Evolutionary conservation across 2,888 invertebrate genomes (phyloP).

Genomic region (Nephrotoma appendiculata): DNA sequence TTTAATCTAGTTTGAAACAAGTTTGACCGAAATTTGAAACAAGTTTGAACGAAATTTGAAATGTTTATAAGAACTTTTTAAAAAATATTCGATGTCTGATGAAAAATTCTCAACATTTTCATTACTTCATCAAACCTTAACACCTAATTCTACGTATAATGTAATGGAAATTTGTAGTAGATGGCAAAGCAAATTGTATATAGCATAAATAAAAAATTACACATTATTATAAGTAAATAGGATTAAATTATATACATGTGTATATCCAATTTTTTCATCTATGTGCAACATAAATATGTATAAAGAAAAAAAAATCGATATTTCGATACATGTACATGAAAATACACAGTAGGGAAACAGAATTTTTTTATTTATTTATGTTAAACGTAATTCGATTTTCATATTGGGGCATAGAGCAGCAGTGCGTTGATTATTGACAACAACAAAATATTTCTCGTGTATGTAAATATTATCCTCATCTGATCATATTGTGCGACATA

Average conservation of each 20-base stretch:
- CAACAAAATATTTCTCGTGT: not conserved
- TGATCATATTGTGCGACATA: not conserved
- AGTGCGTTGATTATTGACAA: not conserved
- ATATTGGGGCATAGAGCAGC: not conserved
- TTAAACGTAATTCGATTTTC: not conserved
- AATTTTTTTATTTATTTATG: not conserved
- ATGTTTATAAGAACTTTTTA: too few relatives aligned
- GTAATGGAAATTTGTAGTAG: not conserved
- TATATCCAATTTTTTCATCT: not conserved
- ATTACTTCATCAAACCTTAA: too few relatives aligned
- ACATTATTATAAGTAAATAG: not conserved
- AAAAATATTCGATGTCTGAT: too few relatives aligned
- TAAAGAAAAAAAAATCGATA: not conserved
- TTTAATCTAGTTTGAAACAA: too few relatives aligned
- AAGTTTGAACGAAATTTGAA: too few relatives aligned
- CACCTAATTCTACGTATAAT: not conserved
- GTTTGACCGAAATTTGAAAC: too few relatives aligned
- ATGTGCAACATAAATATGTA: not conserved
- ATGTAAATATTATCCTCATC: not conserved
- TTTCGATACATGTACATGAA: not conserved
- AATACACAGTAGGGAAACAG: not conserved
- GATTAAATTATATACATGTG: not conserved
- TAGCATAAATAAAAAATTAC: not conserved
- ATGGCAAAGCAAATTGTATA: not conserved
- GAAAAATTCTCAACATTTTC: too few relatives aligned